A percentile compares a stretch with the other conserved stretches of the same genome.
These are phyloP conservation scores for Ganaspis brasiliensis DNA, from an alignment of 2,888 invertebrate species.

Conservation along the genomic window DNA sequence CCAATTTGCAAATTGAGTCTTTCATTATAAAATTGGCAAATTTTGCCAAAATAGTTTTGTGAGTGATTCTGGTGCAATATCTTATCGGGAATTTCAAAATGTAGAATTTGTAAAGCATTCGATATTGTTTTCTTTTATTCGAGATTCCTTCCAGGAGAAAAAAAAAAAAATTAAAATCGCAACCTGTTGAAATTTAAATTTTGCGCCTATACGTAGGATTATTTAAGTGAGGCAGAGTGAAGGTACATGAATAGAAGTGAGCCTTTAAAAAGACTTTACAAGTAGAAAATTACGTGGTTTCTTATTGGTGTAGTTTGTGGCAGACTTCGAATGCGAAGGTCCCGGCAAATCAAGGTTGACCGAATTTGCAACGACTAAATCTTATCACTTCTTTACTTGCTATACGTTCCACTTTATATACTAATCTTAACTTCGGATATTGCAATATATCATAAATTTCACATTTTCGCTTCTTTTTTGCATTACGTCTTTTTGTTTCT, in stretches of 20 bases:
- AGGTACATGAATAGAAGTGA: slow-evolving; percentile 22
- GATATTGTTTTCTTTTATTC: neutral
- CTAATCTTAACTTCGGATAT: too few relatives aligned
- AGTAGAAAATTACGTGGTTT: slow-evolving; percentile 31
- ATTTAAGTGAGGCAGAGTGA: slow-evolving; percentile 13
- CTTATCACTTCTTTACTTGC: neutral
- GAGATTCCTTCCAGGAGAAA: neutral
- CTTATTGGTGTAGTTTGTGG: slow-evolving; percentile 21
- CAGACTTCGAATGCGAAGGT: slow-evolving; percentile 35
- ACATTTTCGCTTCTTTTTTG: too few relatives aligned
- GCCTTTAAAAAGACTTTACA: slow-evolving; percentile 20
- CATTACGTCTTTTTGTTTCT: too few relatives aligned
- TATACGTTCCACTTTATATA: slow-evolving; percentile 6
- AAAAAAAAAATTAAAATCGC: slow-evolving; percentile 14
- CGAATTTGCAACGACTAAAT: slow-evolving; percentile 6
- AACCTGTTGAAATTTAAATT: slow-evolving; percentile 30
- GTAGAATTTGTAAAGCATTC: too few relatives aligned
- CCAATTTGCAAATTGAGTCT: too few relatives aligned
- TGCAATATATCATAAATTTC: too few relatives aligned
- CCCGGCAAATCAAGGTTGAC: slow-evolving; percentile 35
- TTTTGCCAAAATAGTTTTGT: too few relatives aligned
- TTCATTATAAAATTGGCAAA: too few relatives aligned
- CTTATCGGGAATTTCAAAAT: too few relatives aligned
- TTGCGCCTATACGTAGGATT: slow-evolving; percentile 32
- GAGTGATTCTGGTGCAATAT: too few relatives aligned